A percentile compares a stretch with the other conserved stretches of the same genome.
These are phyloP conservation scores for Perdita meconis DNA, from an alignment of 2,888 invertebrate genomes.

Conservation along the genomic window DNA sequence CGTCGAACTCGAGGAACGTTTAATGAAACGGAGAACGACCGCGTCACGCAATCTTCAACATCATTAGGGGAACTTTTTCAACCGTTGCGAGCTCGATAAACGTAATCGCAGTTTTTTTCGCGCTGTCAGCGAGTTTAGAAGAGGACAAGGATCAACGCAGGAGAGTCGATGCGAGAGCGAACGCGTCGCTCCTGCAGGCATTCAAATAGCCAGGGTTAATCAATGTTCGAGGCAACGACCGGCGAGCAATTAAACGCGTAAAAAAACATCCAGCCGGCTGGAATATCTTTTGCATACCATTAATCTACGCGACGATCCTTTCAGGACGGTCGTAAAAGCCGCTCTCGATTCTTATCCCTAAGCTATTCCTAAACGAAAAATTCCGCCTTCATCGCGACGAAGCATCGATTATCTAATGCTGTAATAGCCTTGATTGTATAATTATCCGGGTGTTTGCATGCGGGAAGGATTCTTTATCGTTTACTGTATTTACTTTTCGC, in stretches of 20 bases:
- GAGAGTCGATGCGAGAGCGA: not conserved
- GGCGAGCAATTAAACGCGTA: constrained; percentile 16
- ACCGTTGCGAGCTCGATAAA: constrained; percentile 33
- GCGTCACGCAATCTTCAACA: constrained; percentile 45
- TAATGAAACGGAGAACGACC: constrained; percentile 10
- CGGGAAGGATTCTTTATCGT: constrained; percentile 28
- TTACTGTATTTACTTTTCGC: constrained; percentile 34
- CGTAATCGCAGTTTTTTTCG: constrained; percentile 21
- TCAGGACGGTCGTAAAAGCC: not conserved
- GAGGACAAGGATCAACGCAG: not conserved
- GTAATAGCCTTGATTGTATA: constrained; percentile 61
- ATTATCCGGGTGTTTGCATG: constrained; percentile 48
- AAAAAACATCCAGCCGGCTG: not conserved
- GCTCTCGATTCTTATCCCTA: not conserved
- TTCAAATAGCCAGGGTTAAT: constrained; percentile 54
- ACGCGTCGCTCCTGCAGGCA: constrained; percentile 29
- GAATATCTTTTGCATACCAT: constrained; percentile 10
- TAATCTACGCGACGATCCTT: not conserved
- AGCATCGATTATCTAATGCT: constrained; percentile 53
- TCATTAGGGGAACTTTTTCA: constrained; percentile 42
- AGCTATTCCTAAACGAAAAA: not conserved
- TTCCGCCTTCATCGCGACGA: constrained; percentile 15
- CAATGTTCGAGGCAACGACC: constrained; percentile 27
- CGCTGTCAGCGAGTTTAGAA: not conserved
- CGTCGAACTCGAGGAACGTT: not conserved